Conservation (phyloP, 1,140 invertebrate species). For the Achroia grisella region DNA sequence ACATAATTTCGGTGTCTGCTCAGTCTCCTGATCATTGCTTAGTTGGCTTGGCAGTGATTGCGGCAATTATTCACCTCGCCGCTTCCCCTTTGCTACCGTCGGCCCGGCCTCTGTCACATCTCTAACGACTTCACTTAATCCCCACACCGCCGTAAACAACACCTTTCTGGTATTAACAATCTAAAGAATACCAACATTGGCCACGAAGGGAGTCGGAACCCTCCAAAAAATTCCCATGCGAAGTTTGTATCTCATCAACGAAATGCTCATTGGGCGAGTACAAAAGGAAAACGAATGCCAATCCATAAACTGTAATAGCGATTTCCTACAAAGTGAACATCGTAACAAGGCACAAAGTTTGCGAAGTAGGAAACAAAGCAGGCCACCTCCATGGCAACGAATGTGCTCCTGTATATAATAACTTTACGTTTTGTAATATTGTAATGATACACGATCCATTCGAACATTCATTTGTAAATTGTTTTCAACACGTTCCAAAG, state of each 20-base stretch:
- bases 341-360: slow-evolving; percentile 40
- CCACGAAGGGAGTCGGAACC: too few species aligned
- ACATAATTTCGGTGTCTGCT: slow-evolving; percentile 25
- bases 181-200: not conserved
- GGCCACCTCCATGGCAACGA: slow-evolving; percentile 32
- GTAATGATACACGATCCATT: slow-evolving; percentile 10
- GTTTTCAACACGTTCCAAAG: too few species aligned
- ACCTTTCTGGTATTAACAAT: slow-evolving; percentile 18
- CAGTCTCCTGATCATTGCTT: slow-evolving; percentile 43
- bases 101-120: slow-evolving; percentile 27
- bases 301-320: slow-evolving; percentile 38
- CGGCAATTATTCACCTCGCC: slow-evolving; percentile 58
- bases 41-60: slow-evolving; percentile 60
- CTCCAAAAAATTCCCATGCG: slow-evolving; percentile 9
- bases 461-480: slow-evolving; percentile 8
- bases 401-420: slow-evolving; percentile 35
- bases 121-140: slow-evolving; percentile 41
- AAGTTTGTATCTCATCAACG: slow-evolving; percentile 29
- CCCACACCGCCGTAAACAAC: slow-evolving; percentile 26
- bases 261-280: slow-evolving; percentile 22
- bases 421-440: slow-evolving; percentile 14
- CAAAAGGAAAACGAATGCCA: slow-evolving; percentile 32
- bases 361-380: slow-evolving; percentile 39
- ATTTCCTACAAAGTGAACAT: slow-evolving; percentile 38
- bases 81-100: slow-evolving; percentile 32